phyloP scores from a whole-genome alignment of 2,113 vertebrate genomes.

The Camelus bactrianus region DNA sequence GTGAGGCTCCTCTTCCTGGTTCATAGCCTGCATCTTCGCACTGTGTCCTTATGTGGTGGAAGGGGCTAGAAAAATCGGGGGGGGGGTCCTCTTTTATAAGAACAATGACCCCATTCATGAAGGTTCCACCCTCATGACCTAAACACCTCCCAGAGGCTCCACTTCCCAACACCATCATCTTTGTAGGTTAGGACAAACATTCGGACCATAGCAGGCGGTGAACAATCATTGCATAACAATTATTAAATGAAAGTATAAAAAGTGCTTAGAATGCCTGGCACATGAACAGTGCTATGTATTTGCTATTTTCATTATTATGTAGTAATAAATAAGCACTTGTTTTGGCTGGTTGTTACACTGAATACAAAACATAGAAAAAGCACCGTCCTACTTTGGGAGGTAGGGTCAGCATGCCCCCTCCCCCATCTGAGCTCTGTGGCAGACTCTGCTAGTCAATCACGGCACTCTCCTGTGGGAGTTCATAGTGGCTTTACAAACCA shows the following conservation, averaged over 20 bases:
- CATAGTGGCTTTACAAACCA: background rate
- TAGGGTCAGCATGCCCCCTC: background rate
- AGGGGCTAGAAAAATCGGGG: background rate
- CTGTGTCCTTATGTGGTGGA: background rate
- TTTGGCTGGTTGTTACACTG: background rate
- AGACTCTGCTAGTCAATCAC: background rate
- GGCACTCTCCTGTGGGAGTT: background rate
- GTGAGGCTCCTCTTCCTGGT: background rate
- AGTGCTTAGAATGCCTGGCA: background rate
- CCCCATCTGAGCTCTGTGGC: background rate
- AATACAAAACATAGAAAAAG: background rate
- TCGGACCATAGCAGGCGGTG: background rate
- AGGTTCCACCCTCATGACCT: background rate
- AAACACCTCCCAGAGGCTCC: background rate
- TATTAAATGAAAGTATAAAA: conserved; percentile 13
- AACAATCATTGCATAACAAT: background rate
- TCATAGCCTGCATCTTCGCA: background rate
- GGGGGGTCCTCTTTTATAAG: background rate
- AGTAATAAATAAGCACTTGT: background rate
- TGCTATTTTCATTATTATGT: background rate
- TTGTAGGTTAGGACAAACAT: background rate
- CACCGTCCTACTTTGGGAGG: background rate
- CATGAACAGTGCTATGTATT: background rate
- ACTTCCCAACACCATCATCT: background rate
- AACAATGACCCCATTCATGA: background rate